Conservation (phyloP, 2,888 invertebrate species). For the Acanthosoma haemorrhoidale region DNA sequence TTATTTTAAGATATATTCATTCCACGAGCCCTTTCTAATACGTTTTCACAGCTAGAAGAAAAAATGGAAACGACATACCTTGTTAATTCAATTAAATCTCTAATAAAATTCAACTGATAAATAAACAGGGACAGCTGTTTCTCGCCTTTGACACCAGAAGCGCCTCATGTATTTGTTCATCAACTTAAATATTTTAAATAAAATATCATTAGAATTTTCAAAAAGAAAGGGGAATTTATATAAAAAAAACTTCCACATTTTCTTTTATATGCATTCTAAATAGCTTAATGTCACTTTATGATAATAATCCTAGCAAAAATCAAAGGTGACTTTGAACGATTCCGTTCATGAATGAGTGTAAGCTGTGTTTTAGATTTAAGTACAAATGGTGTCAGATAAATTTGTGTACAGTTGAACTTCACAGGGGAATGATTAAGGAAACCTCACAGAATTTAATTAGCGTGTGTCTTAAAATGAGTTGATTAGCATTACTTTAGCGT, state of each 20-base stretch:
- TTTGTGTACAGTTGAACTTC: slow-evolving; percentile 2
- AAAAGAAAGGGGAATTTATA: too few species aligned
- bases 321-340: slow-evolving; percentile 6
- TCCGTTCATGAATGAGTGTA: slow-evolving; percentile 18
- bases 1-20: too few species aligned
- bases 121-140: slow-evolving; percentile 12
- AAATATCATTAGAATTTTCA: not conserved
- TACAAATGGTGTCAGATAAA: slow-evolving; percentile 20
- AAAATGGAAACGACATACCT: not conserved
- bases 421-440: not conserved
- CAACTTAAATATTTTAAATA: too few species aligned
- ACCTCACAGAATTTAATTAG: not conserved
- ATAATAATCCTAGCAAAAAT: too few species aligned
- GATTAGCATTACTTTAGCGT: not conserved
- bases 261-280: too few species aligned
- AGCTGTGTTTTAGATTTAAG: not conserved
- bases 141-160: slow-evolving; percentile 9
- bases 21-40: too few species aligned
- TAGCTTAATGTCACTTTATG: too few species aligned
- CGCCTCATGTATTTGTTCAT: too few species aligned
- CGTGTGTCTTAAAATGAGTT: not conserved
- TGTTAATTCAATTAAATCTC: slow-evolving; percentile 13
- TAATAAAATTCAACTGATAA: slow-evolving; percentile 1
- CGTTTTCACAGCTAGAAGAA: not conserved
- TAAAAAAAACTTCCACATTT: too few species aligned